Evolutionary conservation across 2,888 invertebrate species (phyloP), one percentile per base, ranked within the genome.

Genomic region (Drosophila affinis): DNA sequence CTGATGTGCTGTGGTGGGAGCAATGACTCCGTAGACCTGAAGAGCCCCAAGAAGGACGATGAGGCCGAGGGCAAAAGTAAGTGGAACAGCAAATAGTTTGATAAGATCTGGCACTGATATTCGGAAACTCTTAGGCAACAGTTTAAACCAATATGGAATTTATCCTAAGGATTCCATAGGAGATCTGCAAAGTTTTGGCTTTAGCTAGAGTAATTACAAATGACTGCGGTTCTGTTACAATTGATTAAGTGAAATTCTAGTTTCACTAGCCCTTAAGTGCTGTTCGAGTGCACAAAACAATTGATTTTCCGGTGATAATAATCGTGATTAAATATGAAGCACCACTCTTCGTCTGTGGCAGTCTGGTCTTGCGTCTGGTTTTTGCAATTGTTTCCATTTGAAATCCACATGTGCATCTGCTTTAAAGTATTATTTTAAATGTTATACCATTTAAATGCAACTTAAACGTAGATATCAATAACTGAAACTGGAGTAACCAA

Each of bases 41-140:
- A 62, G 9, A 69, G 59, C 3, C 58, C 27, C 56, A 82, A 72
- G 55, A 83, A 86, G 76, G 81, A 77, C 60, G 71, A 74, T 17
- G 81, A 76, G 54, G 80, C 80, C 17, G 21, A 12, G 46, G 63
- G 47, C 51, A 48, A 56, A 77, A 61, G 83, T 84, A 76, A 86
- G 83, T 79, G 45, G 48, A 62, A 12, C 14, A 44, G 24, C 24
- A 24, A 24, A 24, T 24, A 24, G 24, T 24, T 24, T 24, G 24
- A 24, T 24, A 24, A 24, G 21, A 21, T 21, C 21, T 3, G 21
- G 21, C 21, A 21, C 3, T 21, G 21, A 3, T 21, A 21, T 21
- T 21, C 21, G 21, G 21, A 21, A 0, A 21, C 21, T 21, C 21
- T 0, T 21, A 21, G 3, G 21, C 21, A 24, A 24, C 24, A 24